Percentiles rank a stretch among this genome's conserved stretches.
Evolutionary conservation across 2,797 vertebrate species (phyloP).

Genomic region (Catostomus latipinnis): DNA sequence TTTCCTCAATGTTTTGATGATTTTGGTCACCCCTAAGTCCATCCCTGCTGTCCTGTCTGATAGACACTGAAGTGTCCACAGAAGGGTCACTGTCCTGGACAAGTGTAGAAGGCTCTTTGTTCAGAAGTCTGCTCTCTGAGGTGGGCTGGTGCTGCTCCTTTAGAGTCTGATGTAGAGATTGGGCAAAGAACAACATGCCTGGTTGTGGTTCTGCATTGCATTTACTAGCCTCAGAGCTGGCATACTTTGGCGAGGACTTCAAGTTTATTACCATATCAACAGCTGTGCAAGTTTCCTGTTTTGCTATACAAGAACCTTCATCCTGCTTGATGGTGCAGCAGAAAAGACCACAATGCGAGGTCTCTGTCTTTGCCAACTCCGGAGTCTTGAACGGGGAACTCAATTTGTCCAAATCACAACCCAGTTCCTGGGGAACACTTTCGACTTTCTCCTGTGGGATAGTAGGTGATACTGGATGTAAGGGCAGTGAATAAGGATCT

Average conservation of each 20-base stretch:
- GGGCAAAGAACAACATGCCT: conserved; percentile 86
- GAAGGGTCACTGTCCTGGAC: conserved; percentile 25
- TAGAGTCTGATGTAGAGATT: conserved; percentile 40
- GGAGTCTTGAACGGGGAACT: conserved; percentile 22
- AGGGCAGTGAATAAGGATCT: conserved; percentile 52
- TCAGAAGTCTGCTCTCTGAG: conserved; percentile 19
- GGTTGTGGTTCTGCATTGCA: conserved; percentile 82
- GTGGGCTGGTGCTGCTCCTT: conserved; percentile 15
- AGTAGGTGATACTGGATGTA: conserved; percentile 6
- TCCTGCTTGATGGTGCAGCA: background rate
- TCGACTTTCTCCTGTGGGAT: conserved; percentile 11
- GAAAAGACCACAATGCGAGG: conserved; percentile 19
- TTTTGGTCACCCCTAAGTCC: background rate
- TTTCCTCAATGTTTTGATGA: conserved; percentile 15
- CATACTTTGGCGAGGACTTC: conserved; percentile 33
- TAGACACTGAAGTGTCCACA: background rate
- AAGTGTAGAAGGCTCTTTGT: conserved; percentile 24
- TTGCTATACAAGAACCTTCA: conserved; percentile 15
- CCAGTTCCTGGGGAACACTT: conserved; percentile 7
- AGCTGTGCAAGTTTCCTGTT: conserved; percentile 20
- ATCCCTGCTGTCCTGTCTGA: conserved; percentile 13
- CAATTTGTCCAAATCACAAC: conserved; percentile 13
- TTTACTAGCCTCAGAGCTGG: background rate
- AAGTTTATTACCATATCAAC: conserved; percentile 15
- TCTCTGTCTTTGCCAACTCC: conserved; percentile 5